These are phyloP conservation scores for Cryptus armator DNA, from an alignment of 2,888 invertebrate species.

Conservation along the genomic window DNA sequence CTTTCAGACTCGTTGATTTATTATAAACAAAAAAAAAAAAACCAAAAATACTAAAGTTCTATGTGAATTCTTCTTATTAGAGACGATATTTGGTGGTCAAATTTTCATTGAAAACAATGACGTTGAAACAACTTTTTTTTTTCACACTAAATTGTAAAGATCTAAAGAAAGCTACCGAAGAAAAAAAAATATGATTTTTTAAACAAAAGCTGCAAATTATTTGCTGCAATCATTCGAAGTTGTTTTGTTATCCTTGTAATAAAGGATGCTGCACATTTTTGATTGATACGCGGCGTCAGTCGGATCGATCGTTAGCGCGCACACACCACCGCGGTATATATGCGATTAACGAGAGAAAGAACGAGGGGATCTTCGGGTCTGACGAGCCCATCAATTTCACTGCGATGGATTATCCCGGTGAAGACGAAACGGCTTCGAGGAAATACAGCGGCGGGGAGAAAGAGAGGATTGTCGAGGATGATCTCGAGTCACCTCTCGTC, in stretches of 20 bases:
- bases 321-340: conserved; percentile 12
- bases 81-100: too few species aligned
- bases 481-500: conserved; percentile 52
- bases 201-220: conserved; percentile 52
- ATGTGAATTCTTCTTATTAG: too few species aligned
- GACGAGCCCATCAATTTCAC: conserved; percentile 62
- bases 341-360: conserved; percentile 34
- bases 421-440: conserved; percentile 22
- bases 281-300: conserved; percentile 28
- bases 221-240: background rate
- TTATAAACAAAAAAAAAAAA: too few species aligned
- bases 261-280: conserved; percentile 33
- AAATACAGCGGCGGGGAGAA: background rate
- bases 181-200: background rate
- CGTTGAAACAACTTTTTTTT: background rate
- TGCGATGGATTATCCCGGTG: conserved; percentile 57
- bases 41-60: too few species aligned
- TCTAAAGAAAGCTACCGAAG: conserved; percentile 75
- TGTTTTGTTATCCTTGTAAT: background rate
- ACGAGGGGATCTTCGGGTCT: conserved; percentile 23
- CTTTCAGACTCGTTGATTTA: too few species aligned
- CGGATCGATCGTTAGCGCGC: conserved; percentile 16
- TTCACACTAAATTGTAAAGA: conserved; percentile 58
- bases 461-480: conserved; percentile 43
- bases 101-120: background rate